Percentiles rank a stretch among this genome's conserved stretches.
These are phyloP conservation scores for Macquaria australasica DNA, from an alignment of 2,113 vertebrate species.

Conservation along the genomic window DNA sequence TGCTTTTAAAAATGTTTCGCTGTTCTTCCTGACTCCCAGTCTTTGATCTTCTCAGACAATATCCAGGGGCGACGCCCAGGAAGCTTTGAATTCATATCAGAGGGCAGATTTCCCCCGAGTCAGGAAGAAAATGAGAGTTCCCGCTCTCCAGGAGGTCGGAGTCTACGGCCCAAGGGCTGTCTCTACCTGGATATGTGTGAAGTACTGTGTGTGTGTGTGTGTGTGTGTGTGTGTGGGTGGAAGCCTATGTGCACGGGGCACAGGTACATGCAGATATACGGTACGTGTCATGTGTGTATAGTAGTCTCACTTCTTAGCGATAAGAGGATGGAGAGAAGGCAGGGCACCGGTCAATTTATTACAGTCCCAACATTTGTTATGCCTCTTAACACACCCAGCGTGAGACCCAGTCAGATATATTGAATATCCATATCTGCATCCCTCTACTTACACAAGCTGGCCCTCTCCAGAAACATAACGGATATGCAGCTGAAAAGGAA, in stretches of 20 bases:
- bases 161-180: slow-evolving; percentile 72
- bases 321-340: slow-evolving; percentile 41
- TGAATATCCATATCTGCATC: slow-evolving; percentile 76
- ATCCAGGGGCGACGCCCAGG: slow-evolving; percentile 80
- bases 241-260: slow-evolving; percentile 11
- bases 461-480: slow-evolving; percentile 71
- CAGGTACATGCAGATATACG: slow-evolving; percentile 11
- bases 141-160: slow-evolving; percentile 74
- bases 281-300: neutral
- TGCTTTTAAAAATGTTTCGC: slow-evolving; percentile 64
- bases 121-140: slow-evolving; percentile 81
- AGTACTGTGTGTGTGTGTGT: slow-evolving; percentile 34
- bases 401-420: slow-evolving; percentile 72
- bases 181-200: slow-evolving; percentile 60
- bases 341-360: slow-evolving; percentile 62
- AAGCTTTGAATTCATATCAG: slow-evolving; percentile 81
- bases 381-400: slow-evolving; percentile 71
- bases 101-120: slow-evolving; percentile 85
- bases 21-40: slow-evolving; percentile 72
- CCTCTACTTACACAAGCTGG: slow-evolving; percentile 61
- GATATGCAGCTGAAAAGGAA: slow-evolving; percentile 71
- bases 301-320: slow-evolving; percentile 33
- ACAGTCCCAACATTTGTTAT: slow-evolving; percentile 70
- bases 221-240: slow-evolving; percentile 37
- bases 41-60: slow-evolving; percentile 82